Percentiles rank a stretch among this genome's conserved stretches.
Conservation (phyloP, 2,113 vertebrate species). For the Vulpes ferrilata region DNA sequence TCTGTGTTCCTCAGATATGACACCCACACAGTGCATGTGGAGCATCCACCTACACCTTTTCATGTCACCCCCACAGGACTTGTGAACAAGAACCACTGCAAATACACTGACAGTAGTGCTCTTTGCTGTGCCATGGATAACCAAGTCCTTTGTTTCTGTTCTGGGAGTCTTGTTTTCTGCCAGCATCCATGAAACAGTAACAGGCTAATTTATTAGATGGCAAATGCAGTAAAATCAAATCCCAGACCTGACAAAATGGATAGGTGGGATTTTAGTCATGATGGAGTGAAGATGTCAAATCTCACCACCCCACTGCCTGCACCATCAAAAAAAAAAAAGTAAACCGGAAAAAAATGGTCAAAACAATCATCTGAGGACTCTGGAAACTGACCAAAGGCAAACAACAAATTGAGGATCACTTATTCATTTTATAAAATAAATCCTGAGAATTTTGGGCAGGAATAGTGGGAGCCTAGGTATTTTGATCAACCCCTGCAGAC, state of each 20-base stretch:
- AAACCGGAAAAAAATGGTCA: background rate
- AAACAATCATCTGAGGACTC: background rate
- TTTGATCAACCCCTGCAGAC: background rate
- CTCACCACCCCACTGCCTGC: background rate
- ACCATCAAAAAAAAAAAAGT: background rate
- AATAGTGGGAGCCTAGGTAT: background rate
- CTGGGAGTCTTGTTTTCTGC: background rate
- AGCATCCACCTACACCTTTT: background rate
- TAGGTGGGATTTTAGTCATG: background rate
- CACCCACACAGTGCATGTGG: background rate
- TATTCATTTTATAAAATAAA: background rate
- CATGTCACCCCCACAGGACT: no score
- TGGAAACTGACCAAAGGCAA: background rate
- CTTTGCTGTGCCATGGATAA: background rate
- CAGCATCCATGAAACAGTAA: background rate
- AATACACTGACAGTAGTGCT: background rate
- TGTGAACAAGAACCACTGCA: background rate
- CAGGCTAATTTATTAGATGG: background rate
- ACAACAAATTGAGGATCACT: background rate
- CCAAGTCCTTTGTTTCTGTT: background rate
- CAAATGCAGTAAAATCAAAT: background rate
- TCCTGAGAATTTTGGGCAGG: background rate
- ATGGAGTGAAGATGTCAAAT: background rate
- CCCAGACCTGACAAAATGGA: background rate
- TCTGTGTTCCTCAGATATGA: background rate